Percentiles rank a stretch among this genome's conserved stretches.
These are phyloP conservation scores for Neosilurus hyrtlii DNA, from an alignment of 2,797 vertebrate species.

Conservation along the genomic window DNA sequence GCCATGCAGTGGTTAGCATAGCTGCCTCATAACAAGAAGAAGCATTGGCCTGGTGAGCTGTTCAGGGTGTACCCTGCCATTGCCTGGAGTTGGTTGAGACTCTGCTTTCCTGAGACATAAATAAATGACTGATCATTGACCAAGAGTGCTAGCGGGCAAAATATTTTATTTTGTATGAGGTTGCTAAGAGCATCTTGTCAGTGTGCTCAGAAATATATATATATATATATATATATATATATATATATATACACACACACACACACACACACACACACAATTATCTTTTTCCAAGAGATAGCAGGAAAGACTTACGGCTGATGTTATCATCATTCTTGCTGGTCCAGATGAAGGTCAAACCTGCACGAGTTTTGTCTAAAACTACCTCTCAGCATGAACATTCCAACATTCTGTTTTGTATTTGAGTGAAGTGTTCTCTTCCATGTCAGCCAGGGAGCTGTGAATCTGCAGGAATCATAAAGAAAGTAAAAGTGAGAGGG, in stretches of 20 bases:
- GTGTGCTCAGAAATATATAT: neutral
- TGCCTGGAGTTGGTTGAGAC: too few species aligned
- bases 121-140: neutral
- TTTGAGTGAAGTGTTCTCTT: neutral
- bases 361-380: neutral
- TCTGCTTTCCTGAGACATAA: too few species aligned
- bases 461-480: conserved; percentile 16
- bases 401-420: neutral
- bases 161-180: neutral
- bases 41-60: too few species aligned
- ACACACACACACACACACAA: too few species aligned
- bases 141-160: neutral
- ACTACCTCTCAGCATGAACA: neutral
- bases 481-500: conserved; percentile 6
- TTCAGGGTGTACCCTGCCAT: too few species aligned
- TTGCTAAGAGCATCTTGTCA: neutral
- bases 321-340: neutral
- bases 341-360: neutral
- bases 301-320: neutral
- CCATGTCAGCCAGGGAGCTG: conserved; percentile 9
- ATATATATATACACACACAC: too few species aligned
- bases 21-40: too few species aligned
- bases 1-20: too few species aligned
- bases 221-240: too few species aligned
- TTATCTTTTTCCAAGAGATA: neutral